Conservation (phyloP, 2,797 vertebrate species). For the Cygnus olor region DNA sequence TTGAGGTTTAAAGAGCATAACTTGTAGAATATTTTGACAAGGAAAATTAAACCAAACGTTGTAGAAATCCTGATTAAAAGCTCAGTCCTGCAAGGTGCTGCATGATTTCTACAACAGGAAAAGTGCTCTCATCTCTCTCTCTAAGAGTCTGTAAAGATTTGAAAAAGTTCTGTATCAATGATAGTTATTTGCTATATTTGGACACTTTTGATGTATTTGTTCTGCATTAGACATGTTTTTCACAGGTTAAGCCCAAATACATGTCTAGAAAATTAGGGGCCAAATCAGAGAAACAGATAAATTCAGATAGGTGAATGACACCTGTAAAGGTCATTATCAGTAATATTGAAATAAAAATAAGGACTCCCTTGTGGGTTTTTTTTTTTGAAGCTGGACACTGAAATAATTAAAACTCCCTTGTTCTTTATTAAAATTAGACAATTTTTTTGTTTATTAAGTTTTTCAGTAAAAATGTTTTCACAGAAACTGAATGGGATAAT, state of each 20-base stretch:
- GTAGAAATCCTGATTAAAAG: neutral
- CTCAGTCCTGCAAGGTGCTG: neutral
- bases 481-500: neutral
- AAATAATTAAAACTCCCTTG: neutral
- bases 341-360: neutral
- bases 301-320: neutral
- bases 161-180: neutral
- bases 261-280: neutral
- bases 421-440: neutral
- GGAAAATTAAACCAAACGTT: neutral
- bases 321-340: neutral
- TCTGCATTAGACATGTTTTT: accelerated
- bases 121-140: neutral
- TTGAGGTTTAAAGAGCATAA: neutral
- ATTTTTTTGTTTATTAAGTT: neutral
- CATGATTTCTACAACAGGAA: neutral
- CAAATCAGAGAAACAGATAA: neutral
- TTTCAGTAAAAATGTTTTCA: neutral
- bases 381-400: neutral
- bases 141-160: neutral
- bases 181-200: neutral
- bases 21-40: neutral
- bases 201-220: neutral
- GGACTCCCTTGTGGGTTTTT: neutral
- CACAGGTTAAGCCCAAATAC: neutral